phyloP scores from a whole-genome alignment of 2,888 invertebrate species.

The Furcula furcula region DNA sequence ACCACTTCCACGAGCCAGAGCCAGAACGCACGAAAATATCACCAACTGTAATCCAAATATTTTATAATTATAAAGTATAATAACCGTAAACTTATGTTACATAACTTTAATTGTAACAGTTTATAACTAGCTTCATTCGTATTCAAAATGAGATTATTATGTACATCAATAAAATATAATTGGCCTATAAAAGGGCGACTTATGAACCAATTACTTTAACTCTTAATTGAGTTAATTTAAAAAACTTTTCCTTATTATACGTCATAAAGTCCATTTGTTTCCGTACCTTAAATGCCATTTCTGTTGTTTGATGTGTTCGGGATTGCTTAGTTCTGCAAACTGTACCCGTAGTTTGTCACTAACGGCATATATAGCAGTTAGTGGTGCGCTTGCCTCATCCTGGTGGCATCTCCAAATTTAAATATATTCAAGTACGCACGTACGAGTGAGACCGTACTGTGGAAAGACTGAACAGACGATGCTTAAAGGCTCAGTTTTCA shows the following conservation, averaged over 20 bases:
- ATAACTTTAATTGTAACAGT: no score
- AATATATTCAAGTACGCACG: conserved; percentile 82
- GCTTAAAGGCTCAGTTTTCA: no score
- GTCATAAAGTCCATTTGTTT: conserved; percentile 43
- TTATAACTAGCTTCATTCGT: no score
- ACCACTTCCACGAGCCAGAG: conserved; percentile 56
- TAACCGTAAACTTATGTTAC: neutral
- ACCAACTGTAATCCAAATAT: conserved; percentile 55
- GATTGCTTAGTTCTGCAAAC: conserved; percentile 66
- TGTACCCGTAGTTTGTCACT: conserved; percentile 63
- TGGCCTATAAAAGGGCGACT: no score
- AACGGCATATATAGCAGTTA: conserved; percentile 69
- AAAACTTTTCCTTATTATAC: conserved; percentile 32
- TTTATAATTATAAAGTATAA: neutral
- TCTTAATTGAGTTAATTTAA: no score
- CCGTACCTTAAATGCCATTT: conserved; percentile 77
- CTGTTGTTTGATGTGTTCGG: conserved; percentile 58
- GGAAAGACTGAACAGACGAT: no score
- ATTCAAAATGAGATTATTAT: no score
- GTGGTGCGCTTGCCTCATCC: conserved; percentile 71
- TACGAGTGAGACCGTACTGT: no score
- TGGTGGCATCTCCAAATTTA: conserved; percentile 79
- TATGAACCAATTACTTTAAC: no score
- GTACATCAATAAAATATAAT: no score
- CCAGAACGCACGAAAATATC: conserved; percentile 65